Percentiles rank a stretch among this genome's conserved stretches.
Evolutionary conservation across 2,888 invertebrate genomes (phyloP).

Genomic region (Agapostemon virescens): DNA sequence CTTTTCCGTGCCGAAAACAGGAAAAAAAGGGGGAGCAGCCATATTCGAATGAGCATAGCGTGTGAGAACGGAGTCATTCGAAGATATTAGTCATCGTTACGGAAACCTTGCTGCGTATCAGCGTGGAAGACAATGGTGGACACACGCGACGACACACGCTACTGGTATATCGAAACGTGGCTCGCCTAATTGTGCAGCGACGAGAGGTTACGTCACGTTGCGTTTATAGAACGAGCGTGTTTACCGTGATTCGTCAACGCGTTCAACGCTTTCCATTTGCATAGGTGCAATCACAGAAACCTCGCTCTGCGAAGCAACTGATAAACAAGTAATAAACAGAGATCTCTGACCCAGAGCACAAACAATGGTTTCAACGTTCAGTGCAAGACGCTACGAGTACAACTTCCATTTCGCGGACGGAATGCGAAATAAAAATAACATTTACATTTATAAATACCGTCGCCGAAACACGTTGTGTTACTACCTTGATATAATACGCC

Average conservation of each 20-base stretch:
- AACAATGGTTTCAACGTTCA: not conserved
- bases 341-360: not conserved
- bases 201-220: slow-evolving; percentile 22
- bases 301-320: not conserved
- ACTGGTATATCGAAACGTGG: slow-evolving; percentile 14
- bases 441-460: no score
- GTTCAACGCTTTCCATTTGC: not conserved
- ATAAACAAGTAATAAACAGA: not conserved
- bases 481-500: no score
- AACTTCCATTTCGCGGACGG: not conserved
- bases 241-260: not conserved
- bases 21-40: not conserved
- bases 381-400: not conserved
- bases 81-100: not conserved
- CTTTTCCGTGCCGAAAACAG: no score
- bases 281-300: not conserved
- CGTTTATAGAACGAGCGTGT: slow-evolving; percentile 38
- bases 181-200: slow-evolving; percentile 14
- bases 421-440: no score
- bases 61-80: not conserved
- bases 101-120: not conserved
- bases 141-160: not conserved
- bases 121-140: not conserved
- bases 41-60: not conserved
- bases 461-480: no score